These are phyloP conservation scores for Drosophila sucinea DNA, from an alignment of 1,140 invertebrate genomes.

Conservation along the genomic window DNA sequence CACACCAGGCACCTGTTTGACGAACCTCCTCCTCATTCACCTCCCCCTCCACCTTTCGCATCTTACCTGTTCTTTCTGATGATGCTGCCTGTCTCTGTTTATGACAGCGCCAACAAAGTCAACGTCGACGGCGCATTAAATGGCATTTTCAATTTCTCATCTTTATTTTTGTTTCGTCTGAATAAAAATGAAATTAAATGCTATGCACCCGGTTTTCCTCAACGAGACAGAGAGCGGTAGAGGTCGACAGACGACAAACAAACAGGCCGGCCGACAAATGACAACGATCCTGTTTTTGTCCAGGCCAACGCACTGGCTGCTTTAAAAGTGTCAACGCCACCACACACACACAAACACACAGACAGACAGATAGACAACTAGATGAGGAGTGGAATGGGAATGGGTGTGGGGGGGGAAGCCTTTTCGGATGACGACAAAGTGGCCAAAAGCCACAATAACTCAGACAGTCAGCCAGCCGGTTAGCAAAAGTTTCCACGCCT, in stretches of 20 bases:
- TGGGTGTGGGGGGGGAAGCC: neutral
- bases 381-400: neutral
- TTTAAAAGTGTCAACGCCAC: constrained; percentile 65
- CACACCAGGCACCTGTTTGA: constrained; percentile 34
- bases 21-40: neutral
- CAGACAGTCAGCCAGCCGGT: constrained; percentile 54
- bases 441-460: constrained; percentile 75
- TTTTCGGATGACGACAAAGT: constrained; percentile 16
- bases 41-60: too few species aligned
- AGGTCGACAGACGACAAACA: constrained; percentile 34
- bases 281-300: constrained; percentile 38
- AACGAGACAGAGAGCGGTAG: constrained; percentile 22
- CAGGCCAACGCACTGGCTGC: constrained; percentile 64
- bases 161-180: constrained; percentile 67
- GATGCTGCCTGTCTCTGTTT: constrained; percentile 39
- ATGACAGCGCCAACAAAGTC: constrained; percentile 49
- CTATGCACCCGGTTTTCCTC: constrained; percentile 26
- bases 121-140: constrained; percentile 65
- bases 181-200: constrained; percentile 78
- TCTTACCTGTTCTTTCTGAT: too few species aligned
- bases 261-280: constrained; percentile 47
- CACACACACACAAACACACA: constrained; percentile 27
- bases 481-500: constrained; percentile 43
- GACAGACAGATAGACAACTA: constrained; percentile 13
- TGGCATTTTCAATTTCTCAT: constrained; percentile 65